Evolutionary conservation across 2,797 vertebrate genomes (phyloP).

Genomic region (Pipistrellus pygmaeus): DNA sequence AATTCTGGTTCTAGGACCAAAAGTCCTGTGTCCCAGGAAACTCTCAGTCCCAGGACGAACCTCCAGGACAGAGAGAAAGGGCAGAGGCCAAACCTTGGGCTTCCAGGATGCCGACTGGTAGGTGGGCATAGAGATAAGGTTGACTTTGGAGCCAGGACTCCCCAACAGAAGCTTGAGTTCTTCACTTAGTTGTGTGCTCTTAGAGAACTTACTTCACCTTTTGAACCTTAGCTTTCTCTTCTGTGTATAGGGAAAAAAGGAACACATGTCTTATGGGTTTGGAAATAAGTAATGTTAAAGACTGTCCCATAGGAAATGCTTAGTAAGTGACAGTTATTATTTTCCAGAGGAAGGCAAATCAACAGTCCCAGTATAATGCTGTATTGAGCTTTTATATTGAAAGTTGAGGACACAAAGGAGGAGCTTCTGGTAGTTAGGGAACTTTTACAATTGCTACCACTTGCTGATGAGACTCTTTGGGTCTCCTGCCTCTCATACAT

Average conservation of each 20-base stretch:
- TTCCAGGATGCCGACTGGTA: fast-evolving
- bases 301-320: not conserved
- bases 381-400: not conserved
- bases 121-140: fast-evolving
- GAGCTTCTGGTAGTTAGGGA: not conserved
- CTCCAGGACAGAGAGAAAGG: not conserved
- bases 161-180: not conserved
- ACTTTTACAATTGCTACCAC: not conserved
- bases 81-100: not conserved
- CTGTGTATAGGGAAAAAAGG: not conserved
- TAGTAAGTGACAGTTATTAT: not conserved
- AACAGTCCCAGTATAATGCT: not conserved
- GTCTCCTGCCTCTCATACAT: not conserved
- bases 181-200: not conserved
- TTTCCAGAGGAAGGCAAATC: not conserved
- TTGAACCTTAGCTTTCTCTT: not conserved
- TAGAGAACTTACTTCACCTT: not conserved
- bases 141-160: not conserved
- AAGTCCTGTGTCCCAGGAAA: not conserved
- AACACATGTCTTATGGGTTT: not conserved
- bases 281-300: not conserved
- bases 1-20: not conserved
- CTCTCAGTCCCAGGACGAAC: not conserved
- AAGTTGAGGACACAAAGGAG: not conserved
- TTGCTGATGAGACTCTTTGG: not conserved